These are phyloP conservation scores for Cosmia pyralina DNA, from an alignment of 2,888 invertebrate genomes.

Conservation along the genomic window DNA sequence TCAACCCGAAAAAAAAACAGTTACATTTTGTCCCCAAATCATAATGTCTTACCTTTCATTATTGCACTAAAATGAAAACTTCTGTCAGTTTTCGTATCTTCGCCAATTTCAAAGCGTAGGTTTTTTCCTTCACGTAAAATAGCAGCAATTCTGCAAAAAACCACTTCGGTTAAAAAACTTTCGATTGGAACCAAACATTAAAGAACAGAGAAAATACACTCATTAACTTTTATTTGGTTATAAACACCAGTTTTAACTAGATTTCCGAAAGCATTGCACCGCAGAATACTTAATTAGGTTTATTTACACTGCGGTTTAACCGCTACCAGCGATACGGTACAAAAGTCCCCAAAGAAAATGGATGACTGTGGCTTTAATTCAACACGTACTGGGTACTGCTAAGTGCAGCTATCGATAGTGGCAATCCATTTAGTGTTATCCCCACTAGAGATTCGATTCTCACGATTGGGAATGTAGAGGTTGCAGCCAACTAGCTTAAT, in stretches of 20 bases:
- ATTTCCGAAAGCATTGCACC: constrained; percentile 31
- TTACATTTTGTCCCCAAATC: no score
- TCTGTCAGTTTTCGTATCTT: no score
- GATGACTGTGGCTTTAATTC: constrained; percentile 20
- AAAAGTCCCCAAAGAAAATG: constrained; percentile 42
- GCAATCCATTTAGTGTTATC: constrained; percentile 40
- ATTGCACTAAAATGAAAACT: no score
- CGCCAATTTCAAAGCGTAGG: no score
- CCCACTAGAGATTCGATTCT: constrained; percentile 11
- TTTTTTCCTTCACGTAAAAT: not conserved
- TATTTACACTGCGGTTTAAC: constrained; percentile 24
- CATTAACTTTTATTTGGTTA: constrained; percentile 29
- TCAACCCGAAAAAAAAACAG: no score
- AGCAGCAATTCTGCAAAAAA: no score
- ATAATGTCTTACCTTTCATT: no score
- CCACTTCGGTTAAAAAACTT: no score
- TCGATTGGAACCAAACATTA: not conserved
- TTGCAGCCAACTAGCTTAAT: no score
- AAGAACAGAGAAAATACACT: constrained; percentile 11
- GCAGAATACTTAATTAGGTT: constrained; percentile 32
- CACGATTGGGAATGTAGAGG: constrained; percentile 7
- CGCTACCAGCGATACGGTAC: constrained; percentile 3
- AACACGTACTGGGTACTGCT: constrained; percentile 13
- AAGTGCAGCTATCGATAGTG: constrained; percentile 47
- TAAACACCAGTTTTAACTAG: constrained; percentile 35